These are phyloP conservation scores for Lacerta agilis DNA, from an alignment of 2,797 vertebrate species.

Conservation along the genomic window DNA sequence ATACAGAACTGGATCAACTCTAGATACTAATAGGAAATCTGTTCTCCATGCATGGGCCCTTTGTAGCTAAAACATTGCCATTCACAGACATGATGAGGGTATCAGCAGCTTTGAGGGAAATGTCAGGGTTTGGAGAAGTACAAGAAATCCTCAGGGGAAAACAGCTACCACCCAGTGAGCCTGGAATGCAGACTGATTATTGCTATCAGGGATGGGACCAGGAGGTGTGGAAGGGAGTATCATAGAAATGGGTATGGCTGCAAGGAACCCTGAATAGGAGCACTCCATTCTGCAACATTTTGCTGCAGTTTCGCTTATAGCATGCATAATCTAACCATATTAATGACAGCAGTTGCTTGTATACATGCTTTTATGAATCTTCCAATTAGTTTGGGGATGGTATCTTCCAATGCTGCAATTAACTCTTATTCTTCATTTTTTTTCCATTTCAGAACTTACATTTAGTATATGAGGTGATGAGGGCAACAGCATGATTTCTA, in stretches of 20 bases:
- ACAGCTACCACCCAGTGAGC: too few species aligned
- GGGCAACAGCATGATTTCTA: not conserved
- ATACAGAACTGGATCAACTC: not conserved
- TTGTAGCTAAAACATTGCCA: not conserved
- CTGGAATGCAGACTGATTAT: too few species aligned
- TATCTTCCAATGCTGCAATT: not conserved
- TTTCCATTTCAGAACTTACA: conserved; percentile 13
- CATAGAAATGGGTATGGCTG: not conserved
- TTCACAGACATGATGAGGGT: not conserved
- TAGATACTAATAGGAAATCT: not conserved
- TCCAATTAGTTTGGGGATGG: not conserved
- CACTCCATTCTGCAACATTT: not conserved
- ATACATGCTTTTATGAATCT: not conserved
- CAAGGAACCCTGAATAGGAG: not conserved
- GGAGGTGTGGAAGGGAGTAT: too few species aligned
- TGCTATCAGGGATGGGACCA: too few species aligned
- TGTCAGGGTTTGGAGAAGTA: not conserved
- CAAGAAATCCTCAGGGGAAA: not conserved
- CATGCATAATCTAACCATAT: not conserved
- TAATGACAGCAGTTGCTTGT: not conserved
- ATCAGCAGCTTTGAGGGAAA: too few species aligned
- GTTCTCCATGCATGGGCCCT: too few species aligned
- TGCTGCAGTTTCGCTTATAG: not conserved
- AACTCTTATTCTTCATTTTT: not conserved
- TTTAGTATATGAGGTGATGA: not conserved